Conservation (phyloP, 2,797 vertebrate species). For the Lagocephalus sceleratus region DNA sequence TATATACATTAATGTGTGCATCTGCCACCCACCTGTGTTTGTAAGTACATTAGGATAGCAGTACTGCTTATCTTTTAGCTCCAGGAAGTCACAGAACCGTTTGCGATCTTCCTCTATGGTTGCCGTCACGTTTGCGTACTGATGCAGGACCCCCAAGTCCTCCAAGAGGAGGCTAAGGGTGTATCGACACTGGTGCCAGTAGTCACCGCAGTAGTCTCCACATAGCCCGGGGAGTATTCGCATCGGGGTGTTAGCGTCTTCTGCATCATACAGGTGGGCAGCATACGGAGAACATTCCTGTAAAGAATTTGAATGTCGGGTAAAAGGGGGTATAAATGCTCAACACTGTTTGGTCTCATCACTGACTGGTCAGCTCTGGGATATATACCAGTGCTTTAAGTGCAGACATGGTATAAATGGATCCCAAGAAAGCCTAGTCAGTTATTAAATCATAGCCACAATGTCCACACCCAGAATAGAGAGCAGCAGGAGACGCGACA, state of each 20-base stretch:
- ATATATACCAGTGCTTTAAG: conserved; percentile 49
- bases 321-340: background rate
- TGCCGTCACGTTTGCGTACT: conserved; percentile 54
- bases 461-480: conserved; percentile 64
- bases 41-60: conserved; percentile 81
- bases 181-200: conserved; percentile 79
- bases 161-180: conserved; percentile 77
- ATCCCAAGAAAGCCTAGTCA: conserved; percentile 58
- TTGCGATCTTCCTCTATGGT: conserved; percentile 66
- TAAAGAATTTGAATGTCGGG: background rate
- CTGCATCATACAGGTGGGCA: conserved; percentile 82
- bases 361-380: conserved; percentile 32
- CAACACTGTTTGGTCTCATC: conserved; percentile 4
- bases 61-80: conserved; percentile 80
- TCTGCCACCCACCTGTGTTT: conserved; percentile 52
- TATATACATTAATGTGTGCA: background rate
- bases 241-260: conserved; percentile 81
- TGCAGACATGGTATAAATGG: conserved; percentile 57
- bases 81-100: conserved; percentile 76
- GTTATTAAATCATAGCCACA: conserved; percentile 71
- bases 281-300: conserved; percentile 84
- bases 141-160: conserved; percentile 23
- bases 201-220: conserved; percentile 73
- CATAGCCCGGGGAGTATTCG: conserved; percentile 79
- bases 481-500: conserved; percentile 40